Base-by-base conservation (phyloP, 2,113 vertebrate genomes). In the Odocoileus virginianus region DNA sequence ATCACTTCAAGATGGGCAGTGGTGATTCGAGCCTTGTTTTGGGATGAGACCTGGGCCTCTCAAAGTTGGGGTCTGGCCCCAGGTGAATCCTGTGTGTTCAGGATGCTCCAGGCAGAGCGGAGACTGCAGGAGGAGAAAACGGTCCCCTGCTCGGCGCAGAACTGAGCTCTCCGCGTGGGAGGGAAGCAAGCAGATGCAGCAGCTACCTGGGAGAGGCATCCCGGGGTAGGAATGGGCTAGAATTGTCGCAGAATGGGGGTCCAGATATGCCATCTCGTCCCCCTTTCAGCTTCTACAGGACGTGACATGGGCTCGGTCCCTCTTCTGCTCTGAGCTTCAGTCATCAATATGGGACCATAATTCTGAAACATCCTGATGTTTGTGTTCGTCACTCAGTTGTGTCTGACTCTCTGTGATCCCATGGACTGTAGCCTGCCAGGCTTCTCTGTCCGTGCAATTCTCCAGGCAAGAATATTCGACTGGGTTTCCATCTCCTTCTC, bases 81-180 rank as follows among this genome's bases (percentile, higher is more conserved):
- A 3, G 57, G n/a, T 60, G 74, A 28, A 9, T 64, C 8, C n/a
- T 33, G n/a, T 28, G 40, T 2, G 1, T 28, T 15, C 60, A 3
- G 33, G 47, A 36, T 3, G 7, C 25, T 15, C 40, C 43, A 16
- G n/a, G 9, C 9, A 52, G 47, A 58, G 85, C 11, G 3, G 67
- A 71, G 61, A 13, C 45, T 2, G 5, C 3, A 25, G 55, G 81
- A 60, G 15, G 50, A 3, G 27, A 27, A 55, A 21, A 17, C 0
- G 0, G 0, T 23, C 0, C 10, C 4, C 14, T 12, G 30, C 17
- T 14, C 30, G 0, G 1, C 0, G 54, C 40, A 15, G 27, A 1
- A 7, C 45, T 7, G 67, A 74, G 52, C 27, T 13, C 7, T 30
- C 82, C 13, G 0, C 0, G 0, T 0, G 27, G 67, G 45, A 55